These are phyloP conservation scores for Actinernus sp. DNA, from an alignment of 92 coral and sea anemone species.

Conservation along the genomic window DNA sequence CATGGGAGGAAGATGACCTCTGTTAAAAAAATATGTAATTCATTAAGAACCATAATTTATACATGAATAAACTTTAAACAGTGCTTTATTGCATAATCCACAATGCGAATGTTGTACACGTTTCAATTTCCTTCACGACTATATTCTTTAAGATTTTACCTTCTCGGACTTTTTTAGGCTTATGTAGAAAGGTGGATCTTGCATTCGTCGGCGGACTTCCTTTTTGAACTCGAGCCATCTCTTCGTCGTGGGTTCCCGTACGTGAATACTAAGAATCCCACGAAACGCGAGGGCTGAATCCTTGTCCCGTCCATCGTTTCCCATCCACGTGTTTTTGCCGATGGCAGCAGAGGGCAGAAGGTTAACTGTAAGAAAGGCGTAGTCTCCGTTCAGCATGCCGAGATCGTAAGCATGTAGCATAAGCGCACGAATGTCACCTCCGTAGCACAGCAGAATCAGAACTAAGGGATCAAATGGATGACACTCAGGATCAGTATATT, in stretches of 20 bases:
- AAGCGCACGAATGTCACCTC: too few relatives aligned
- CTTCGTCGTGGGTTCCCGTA: slow-evolving; percentile 86
- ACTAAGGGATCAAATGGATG: slow-evolving; percentile 21
- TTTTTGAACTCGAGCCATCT: slow-evolving; percentile 70
- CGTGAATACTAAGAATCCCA: slow-evolving; percentile 83
- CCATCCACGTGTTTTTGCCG: slow-evolving; percentile 89
- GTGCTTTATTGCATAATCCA: too few relatives aligned
- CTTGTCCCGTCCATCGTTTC: slow-evolving; percentile 84
- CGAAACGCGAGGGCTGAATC: slow-evolving; percentile 82
- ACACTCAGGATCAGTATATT: background rate
- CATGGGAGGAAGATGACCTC: too few relatives aligned
- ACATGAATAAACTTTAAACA: too few relatives aligned
- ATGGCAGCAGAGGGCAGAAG: slow-evolving; percentile 83
- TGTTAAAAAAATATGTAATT: too few relatives aligned
- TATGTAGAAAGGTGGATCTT: slow-evolving; percentile 72
- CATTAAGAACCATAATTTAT: too few relatives aligned
- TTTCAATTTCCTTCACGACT: too few relatives aligned
- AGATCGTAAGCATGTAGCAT: slow-evolving; percentile 87
- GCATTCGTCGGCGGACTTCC: slow-evolving; percentile 68
- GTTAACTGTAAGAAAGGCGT: slow-evolving; percentile 84
- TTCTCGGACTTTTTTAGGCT: slow-evolving; percentile 56
- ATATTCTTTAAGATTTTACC: too few relatives aligned
- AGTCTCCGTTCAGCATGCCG: slow-evolving; percentile 89
- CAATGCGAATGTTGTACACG: too few relatives aligned
- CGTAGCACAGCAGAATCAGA: slow-evolving; percentile 75